Conservation (phyloP, 92 coral and sea anemone species). For the Bergia sp. region DNA sequence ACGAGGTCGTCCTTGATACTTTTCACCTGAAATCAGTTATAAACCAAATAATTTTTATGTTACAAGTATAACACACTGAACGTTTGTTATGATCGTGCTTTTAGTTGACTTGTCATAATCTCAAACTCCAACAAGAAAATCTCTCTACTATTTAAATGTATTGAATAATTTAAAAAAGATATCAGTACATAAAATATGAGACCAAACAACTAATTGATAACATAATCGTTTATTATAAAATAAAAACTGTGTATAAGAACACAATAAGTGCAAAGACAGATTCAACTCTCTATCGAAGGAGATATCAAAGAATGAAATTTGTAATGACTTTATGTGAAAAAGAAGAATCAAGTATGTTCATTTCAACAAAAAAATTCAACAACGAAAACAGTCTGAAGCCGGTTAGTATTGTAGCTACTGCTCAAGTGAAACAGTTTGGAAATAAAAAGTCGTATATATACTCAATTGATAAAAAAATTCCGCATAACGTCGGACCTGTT, state of each 20-base stretch:
- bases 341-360: neutral
- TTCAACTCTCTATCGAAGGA: too few species aligned
- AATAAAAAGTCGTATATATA: too few species aligned
- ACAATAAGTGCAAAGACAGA: neutral
- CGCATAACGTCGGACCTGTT: neutral
- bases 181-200: neutral
- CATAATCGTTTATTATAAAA: neutral
- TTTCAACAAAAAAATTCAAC: neutral
- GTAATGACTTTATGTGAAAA: neutral
- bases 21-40: slow-evolving; percentile 55
- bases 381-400: neutral
- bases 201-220: neutral
- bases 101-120: too few species aligned
- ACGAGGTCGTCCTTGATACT: slow-evolving; percentile 62
- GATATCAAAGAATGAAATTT: neutral
- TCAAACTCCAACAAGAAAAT: too few species aligned
- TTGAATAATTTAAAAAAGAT: too few species aligned
- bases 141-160: too few species aligned
- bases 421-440: neutral
- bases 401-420: neutral
- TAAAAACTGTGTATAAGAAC: neutral
- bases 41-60: neutral
- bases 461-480: neutral
- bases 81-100: too few species aligned
- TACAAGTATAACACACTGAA: neutral